These are phyloP conservation scores for Drosophila macrospina DNA, from an alignment of 2,888 invertebrate species.

Conservation along the genomic window DNA sequence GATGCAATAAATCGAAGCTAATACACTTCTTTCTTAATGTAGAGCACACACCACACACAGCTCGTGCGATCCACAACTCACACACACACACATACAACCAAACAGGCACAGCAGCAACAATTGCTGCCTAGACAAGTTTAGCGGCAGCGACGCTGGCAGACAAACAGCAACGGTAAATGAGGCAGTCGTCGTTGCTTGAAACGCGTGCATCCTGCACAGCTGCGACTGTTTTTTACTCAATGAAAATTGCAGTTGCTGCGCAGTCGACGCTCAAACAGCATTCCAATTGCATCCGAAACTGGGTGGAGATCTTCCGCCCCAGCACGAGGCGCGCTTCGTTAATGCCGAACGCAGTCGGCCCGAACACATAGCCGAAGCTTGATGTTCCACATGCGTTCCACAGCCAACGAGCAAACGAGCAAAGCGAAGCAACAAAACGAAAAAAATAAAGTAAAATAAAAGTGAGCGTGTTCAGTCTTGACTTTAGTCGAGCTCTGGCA, in stretches of 20 bases:
- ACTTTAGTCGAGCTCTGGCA: constrained; percentile 21
- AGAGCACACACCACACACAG: constrained; percentile 63
- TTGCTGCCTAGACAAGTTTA: constrained; percentile 73
- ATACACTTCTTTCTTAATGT: constrained; percentile 80
- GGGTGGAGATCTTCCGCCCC: constrained; percentile 84
- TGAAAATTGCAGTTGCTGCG: constrained; percentile 69
- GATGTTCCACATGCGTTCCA: constrained; percentile 66
- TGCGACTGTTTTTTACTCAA: constrained; percentile 75
- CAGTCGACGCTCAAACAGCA: constrained; percentile 59
- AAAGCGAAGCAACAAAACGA: constrained; percentile 8
- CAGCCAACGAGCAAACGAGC: constrained; percentile 26
- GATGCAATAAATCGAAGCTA: constrained; percentile 81
- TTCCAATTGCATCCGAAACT: constrained; percentile 83
- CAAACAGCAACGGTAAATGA: constrained; percentile 72
- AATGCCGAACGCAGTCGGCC: constrained; percentile 21
- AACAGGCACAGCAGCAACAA: constrained; percentile 10
- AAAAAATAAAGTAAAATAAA: constrained; percentile 42
- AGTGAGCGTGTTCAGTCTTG: constrained; percentile 59
- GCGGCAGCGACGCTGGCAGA: constrained; percentile 42
- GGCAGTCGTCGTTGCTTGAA: constrained; percentile 44
- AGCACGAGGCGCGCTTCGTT: constrained; percentile 57
- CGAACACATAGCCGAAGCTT: constrained; percentile 31
- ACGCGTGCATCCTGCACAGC: constrained; percentile 72
- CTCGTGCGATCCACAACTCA: constrained; percentile 43
- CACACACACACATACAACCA: constrained; percentile 27